Evolutionary conservation across 2,113 vertebrate species (phyloP), one percentile per base, ranked within the genome.

Genomic region (Enhydra lutris): DNA sequence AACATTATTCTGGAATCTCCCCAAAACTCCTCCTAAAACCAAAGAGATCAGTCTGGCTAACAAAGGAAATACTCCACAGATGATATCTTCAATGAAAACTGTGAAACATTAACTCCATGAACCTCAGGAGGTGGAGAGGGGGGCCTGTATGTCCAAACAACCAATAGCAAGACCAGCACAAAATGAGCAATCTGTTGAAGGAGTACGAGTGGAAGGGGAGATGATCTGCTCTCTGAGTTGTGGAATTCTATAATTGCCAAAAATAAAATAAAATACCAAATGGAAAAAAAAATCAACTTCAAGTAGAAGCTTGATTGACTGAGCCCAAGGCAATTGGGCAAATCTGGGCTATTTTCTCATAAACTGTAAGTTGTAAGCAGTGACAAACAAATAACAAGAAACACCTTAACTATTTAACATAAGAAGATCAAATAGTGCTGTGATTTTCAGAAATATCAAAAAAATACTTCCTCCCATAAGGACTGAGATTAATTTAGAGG

Each of bases 151-250:
- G 34, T 7, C 9, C 24, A 42, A 69, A 61, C 18, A 8, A 36
- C 31, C 31, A 86, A 21, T 2, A 78, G 14, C 21, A 63, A 79
- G 20, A 34, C 5, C 9, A 65, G 39, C 23, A 31, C 21, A 50
- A 45, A 47, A 55, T 34, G 1, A 39, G 15, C 4, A 45, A 2
- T 61, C 21, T 36, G 2, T 47, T 76, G 20, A 7, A 39, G 1
- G 13, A 83, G 12, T 1, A 45, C 10, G 1, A 45, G 34, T 42
- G 13, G 74, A 94, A 85, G 59, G 2, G 8, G 14, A 90, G 3
- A 0, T 18, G 10, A 81, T 31, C 45, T 12, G 0, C 9, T 4
- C 1, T 61, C 8, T 50, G 17, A 13, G 7, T 10, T 84, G 8
- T 79, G 39, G 31, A 57, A 59, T 5, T 59, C 45, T 24, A 82